These are phyloP conservation scores for Pristionchus pacificus DNA, from an alignment of 1,140 invertebrate species.

Conservation along the genomic window DNA sequence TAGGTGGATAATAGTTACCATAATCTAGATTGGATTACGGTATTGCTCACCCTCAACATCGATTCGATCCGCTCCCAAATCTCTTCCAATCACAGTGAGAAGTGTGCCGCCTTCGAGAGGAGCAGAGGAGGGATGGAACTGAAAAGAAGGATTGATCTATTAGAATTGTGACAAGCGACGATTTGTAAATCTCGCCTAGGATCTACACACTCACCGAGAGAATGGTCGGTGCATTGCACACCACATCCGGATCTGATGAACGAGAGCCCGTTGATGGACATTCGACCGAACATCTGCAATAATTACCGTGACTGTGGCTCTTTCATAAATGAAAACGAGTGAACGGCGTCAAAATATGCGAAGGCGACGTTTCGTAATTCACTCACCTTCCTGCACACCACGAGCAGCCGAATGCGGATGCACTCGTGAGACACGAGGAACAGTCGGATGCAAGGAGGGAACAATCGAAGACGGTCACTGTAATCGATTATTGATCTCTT, in stretches of 20 bases:
- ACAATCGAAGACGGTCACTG: conserved; percentile 85
- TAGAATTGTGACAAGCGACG: neutral
- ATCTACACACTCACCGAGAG: conserved; percentile 70
- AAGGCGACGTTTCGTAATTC: neutral
- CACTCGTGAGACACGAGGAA: conserved; percentile 81
- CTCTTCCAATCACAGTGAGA: conserved; percentile 89
- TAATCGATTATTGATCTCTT: conserved; percentile 34
- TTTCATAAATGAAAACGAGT: neutral
- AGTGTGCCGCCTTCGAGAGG: conserved; percentile 91
- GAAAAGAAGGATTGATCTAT: conserved; percentile 38
- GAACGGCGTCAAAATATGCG: too few relatives aligned
- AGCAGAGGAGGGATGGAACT: conserved; percentile 86
- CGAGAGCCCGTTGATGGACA: conserved; percentile 64
- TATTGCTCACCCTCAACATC: conserved; percentile 83
- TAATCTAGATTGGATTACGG: too few relatives aligned
- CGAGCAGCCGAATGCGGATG: conserved; percentile 77
- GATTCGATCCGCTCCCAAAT: conserved; percentile 81
- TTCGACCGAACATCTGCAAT: conserved; percentile 68
- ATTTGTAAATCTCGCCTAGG: neutral
- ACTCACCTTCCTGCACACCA: conserved; percentile 81
- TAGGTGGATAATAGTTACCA: too few relatives aligned
- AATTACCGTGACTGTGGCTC: neutral
- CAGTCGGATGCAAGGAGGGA: conserved; percentile 88
- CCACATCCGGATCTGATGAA: conserved; percentile 66
- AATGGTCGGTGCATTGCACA: conserved; percentile 85